Conservation (phyloP, 37 sponge, comb jelly and placozoan species). For the Cladorhizidae sp. region DNA sequence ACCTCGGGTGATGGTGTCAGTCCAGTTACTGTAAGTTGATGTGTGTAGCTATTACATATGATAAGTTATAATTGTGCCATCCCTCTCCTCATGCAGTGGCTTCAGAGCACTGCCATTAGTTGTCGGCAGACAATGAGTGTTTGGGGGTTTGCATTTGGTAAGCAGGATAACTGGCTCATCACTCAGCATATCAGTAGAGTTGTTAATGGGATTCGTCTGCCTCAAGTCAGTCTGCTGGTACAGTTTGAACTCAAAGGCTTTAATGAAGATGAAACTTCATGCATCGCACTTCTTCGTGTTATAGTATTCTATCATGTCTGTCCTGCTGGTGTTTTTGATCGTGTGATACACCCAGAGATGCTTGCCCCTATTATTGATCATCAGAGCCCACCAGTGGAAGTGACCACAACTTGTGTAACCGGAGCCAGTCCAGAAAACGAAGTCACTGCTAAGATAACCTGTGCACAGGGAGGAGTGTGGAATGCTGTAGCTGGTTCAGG, state of each 20-base stretch:
- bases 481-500: neutral
- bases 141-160: neutral
- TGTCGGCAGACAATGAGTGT: slow-evolving; percentile 4
- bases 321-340: slow-evolving; percentile 9
- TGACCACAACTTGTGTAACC: slow-evolving; percentile 21
- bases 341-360: slow-evolving; percentile 22
- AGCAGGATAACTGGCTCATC: slow-evolving; percentile 42
- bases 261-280: slow-evolving; percentile 27
- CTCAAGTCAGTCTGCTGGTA: slow-evolving; percentile 10
- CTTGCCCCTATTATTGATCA: slow-evolving; percentile 13
- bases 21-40: neutral
- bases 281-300: slow-evolving; percentile 22
- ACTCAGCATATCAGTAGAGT: slow-evolving; percentile 32
- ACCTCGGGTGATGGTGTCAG: no score
- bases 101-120: neutral
- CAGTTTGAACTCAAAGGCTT: slow-evolving; percentile 18
- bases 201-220: slow-evolving; percentile 5
- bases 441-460: neutral
- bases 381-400: neutral
- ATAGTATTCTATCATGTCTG: slow-evolving; percentile 58
- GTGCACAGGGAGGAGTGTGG: slow-evolving; percentile 21
- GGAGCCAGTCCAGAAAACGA: slow-evolving; percentile 14
- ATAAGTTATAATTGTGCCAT: neutral
- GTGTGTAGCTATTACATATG: neutral
- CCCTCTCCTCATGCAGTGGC: slow-evolving; percentile 5